These are phyloP conservation scores for Platichthys flesus DNA, from an alignment of 2,113 vertebrate species.

Conservation along the genomic window DNA sequence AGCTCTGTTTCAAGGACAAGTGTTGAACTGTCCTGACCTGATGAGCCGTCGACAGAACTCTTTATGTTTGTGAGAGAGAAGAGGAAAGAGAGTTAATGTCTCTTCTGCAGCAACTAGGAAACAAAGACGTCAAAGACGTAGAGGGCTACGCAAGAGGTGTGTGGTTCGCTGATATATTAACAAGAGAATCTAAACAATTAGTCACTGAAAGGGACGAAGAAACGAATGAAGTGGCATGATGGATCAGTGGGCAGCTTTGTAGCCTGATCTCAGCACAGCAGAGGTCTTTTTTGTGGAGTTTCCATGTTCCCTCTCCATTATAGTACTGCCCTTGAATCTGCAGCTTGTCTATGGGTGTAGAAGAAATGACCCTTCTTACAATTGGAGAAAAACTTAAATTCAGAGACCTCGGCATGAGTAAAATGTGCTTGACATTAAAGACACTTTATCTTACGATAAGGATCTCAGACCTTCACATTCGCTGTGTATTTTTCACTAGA, in stretches of 20 bases:
- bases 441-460: not conserved
- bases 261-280: not conserved
- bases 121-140: slow-evolving; percentile 21
- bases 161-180: slow-evolving; percentile 51
- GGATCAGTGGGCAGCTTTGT: not conserved
- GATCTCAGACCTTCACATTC: slow-evolving; percentile 30
- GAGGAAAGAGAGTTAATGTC: not conserved
- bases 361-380: not conserved
- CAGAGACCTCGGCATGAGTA: not conserved
- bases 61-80: slow-evolving; percentile 22
- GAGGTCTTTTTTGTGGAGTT: not conserved
- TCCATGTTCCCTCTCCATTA: not conserved
- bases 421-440: not conserved
- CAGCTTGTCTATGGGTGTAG: not conserved
- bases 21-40: slow-evolving; percentile 47
- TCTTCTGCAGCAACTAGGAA: not conserved
- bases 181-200: slow-evolving; percentile 51
- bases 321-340: not conserved
- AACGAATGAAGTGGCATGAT: slow-evolving; percentile 49
- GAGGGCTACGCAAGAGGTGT: not conserved
- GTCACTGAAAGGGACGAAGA: slow-evolving; percentile 47
- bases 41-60: slow-evolving; percentile 17
- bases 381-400: slow-evolving; percentile 1
- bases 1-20: slow-evolving; percentile 30
- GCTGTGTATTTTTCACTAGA: not conserved